A percentile compares a stretch with the other conserved stretches of the same genome.
Conservation (phyloP, 2,797 vertebrate genomes). For the Clarias platycephalus region DNA sequence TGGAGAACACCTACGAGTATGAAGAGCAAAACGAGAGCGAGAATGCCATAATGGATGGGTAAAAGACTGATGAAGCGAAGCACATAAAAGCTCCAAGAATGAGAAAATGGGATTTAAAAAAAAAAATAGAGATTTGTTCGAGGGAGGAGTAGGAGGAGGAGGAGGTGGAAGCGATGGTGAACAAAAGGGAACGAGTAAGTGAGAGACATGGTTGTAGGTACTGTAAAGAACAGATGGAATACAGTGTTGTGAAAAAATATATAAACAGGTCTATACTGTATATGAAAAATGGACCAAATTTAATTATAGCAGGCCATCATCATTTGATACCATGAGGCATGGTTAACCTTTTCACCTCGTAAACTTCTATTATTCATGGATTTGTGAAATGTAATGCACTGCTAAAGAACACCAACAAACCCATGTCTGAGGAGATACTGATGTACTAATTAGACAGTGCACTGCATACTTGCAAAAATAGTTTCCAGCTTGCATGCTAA, state of each 20-base stretch:
- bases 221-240: background rate
- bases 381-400: background rate
- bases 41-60: slow-evolving; percentile 26
- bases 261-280: background rate
- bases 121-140: slow-evolving; percentile 13
- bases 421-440: too few species aligned
- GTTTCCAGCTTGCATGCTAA: background rate
- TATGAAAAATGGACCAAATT: background rate
- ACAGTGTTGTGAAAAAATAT: background rate
- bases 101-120: slow-evolving; percentile 19
- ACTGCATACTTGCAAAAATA: background rate
- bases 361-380: background rate
- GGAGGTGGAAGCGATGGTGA: background rate
- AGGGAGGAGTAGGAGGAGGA: background rate
- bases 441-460: background rate
- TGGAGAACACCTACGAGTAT: slow-evolving; percentile 33
- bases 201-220: background rate
- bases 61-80: slow-evolving; percentile 26
- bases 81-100: slow-evolving; percentile 26
- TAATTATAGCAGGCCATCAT: background rate
- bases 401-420: background rate
- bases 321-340: background rate
- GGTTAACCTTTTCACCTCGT: background rate
- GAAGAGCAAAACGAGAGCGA: slow-evolving; percentile 7
- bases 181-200: background rate